Evolutionary conservation across 2,113 vertebrate species (phyloP).

Genomic region (Rhea pennata): DNA sequence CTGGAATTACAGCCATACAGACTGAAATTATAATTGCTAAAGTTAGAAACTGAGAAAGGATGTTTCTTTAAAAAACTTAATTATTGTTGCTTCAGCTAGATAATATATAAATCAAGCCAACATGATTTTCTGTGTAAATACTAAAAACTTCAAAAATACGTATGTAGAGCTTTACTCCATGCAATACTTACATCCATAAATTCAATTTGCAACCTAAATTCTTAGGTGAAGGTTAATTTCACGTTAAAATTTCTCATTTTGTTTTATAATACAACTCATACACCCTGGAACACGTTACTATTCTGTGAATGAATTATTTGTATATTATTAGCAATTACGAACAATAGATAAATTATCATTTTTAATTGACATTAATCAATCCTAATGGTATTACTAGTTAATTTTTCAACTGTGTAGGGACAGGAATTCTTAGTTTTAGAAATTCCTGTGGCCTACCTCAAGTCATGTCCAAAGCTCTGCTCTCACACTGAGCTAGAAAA

Average conservation of each 20-base stretch:
- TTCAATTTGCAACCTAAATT: not conserved
- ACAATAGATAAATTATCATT: not conserved
- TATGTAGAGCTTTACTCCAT: not conserved
- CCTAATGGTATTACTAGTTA: not conserved
- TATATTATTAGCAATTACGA: not conserved
- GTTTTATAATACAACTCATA: not conserved
- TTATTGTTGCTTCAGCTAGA: not conserved
- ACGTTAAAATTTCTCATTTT: not conserved
- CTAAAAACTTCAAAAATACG: not conserved
- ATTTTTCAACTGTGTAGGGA: not conserved
- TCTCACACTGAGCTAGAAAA: not conserved
- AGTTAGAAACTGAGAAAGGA: not conserved
- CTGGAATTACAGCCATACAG: not conserved
- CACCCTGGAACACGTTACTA: not conserved
- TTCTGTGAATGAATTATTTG: not conserved
- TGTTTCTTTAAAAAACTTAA: not conserved
- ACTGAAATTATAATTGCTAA: not conserved
- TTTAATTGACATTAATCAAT: not conserved
- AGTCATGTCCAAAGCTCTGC: not conserved
- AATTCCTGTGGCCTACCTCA: not conserved
- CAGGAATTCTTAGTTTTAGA: not conserved
- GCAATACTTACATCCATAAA: not conserved
- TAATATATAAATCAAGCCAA: not conserved
- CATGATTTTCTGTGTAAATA: not conserved
- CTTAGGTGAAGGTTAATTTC: not conserved